Base-by-base conservation (phyloP, 1,140 invertebrate species). In the Riptortus pedestris region DNA sequence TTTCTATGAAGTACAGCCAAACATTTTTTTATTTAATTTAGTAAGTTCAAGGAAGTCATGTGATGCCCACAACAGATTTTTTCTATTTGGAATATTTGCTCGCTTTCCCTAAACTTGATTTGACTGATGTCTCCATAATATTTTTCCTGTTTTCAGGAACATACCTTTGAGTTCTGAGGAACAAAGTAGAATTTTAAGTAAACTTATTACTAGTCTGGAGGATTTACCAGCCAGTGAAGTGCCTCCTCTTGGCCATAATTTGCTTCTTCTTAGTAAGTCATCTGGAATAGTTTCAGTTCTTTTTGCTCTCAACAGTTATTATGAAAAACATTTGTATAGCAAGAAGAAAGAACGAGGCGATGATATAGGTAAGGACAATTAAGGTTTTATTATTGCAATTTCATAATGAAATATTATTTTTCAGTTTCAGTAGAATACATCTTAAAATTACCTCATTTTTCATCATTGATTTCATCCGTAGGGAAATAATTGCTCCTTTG, bases 241-340 rank as follows among this genome's bases (percentile, higher is more conserved):
- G 26, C 78, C 79, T n/a, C 75, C 78, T n/a, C 68, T 80, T 3
- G 75, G 76, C 1, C 73, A 79, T 69, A 76, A 80, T 33, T 60
- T 78, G 26, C 65, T 79, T 5, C 72, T 71, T 64, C 67, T 80
- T 1, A 76, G 72, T 29, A 69, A 69, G 59, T 67, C 76, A 55
- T 65, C 71, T 38, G 69, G 76, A 45, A 70, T 67, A 27, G 69
- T 70, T 59, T 60, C 73, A 31, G 65, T 80, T 0, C 70, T 79
- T 27, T 69, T 74, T 18, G 71, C 72, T 0, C 68, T 80, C 14
- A 69, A 71, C 28, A 70, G 71, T 60, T 80, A 78, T 69, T 79
- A 79, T 70, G 48, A 69, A 12, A 43, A 69, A 22, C 69, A 71
- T 29, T 74, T 77, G 28, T 60, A 67, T 0, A 70, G 70, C 59